Conservation (phyloP, 2,113 vertebrate species). For the Hassar affinis region DNA sequence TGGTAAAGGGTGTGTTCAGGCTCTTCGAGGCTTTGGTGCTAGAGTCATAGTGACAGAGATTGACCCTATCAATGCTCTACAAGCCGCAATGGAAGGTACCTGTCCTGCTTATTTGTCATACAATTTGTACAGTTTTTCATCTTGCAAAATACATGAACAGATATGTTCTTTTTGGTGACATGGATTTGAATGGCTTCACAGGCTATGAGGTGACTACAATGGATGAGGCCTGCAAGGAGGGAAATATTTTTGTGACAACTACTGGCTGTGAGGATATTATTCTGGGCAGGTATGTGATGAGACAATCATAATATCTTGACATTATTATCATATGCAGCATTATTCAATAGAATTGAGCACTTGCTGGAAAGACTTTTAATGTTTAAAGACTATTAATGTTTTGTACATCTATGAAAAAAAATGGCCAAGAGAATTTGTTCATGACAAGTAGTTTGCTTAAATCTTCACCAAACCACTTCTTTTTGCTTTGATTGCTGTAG, state of each 20-base stretch:
- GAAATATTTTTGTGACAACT: constrained; percentile 97
- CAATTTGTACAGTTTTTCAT: background rate
- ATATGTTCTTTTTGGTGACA: background rate
- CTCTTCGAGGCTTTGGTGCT: constrained; percentile 87
- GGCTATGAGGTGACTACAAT: constrained; percentile 98
- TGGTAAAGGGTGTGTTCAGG: constrained; percentile 95
- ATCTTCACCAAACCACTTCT: background rate
- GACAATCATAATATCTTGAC: background rate
- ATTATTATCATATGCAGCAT: background rate
- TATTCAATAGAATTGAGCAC: background rate
- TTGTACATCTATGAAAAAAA: background rate
- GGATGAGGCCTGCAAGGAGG: constrained; percentile 94
- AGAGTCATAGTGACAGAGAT: constrained; percentile 95
- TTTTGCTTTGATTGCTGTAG: background rate
- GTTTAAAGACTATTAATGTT: background rate
- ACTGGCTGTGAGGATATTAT: constrained; percentile 94
- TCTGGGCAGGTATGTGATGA: constrained; percentile 78
- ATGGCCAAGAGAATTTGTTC: background rate
- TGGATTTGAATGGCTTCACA: constrained; percentile 52
- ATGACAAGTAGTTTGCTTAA: background rate
- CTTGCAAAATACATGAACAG: background rate
- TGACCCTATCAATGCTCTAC: constrained; percentile 94
- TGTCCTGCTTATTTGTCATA: background rate
- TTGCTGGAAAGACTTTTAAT: background rate
- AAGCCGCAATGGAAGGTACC: constrained; percentile 95